A percentile compares a stretch with the other conserved stretches of the same genome.
phyloP scores from a whole-genome alignment of 35 echinoderm and acorn worm species.

The Amphiura filiformis region DNA sequence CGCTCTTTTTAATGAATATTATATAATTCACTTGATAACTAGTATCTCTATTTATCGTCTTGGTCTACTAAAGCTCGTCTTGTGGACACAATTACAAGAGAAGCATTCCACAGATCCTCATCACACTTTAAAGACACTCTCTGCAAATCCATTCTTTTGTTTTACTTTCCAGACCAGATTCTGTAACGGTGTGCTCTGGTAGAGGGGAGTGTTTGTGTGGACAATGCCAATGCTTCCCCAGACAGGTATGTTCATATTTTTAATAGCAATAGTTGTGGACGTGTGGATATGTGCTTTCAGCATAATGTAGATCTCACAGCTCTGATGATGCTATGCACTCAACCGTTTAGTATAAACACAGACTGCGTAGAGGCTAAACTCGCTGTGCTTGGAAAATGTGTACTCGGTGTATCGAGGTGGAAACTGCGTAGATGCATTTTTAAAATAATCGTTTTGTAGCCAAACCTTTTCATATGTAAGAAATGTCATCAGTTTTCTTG shows the following conservation, averaged over 20 bases:
- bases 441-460: too few relatives aligned
- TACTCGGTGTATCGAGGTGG: too few relatives aligned
- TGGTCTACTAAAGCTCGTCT: background rate
- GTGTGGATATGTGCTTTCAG: background rate
- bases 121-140: background rate
- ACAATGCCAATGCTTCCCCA: constrained; percentile 65
- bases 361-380: too few relatives aligned
- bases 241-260: background rate
- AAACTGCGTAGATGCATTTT: too few relatives aligned
- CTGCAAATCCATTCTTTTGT: background rate
- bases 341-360: too few relatives aligned
- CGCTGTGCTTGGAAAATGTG: too few relatives aligned
- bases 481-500: background rate
- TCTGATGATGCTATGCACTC: too few relatives aligned
- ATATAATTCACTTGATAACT: too few relatives aligned
- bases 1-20: too few relatives aligned
- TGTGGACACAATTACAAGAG: background rate
- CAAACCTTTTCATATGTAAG: too few relatives aligned
- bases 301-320: too few relatives aligned
- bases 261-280: background rate
- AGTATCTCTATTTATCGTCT: background rate
- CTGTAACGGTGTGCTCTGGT: constrained; percentile 81
- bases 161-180: constrained; percentile 53
- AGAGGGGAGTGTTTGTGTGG: constrained; percentile 88
- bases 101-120: background rate